phyloP scores from a whole-genome alignment of 1,140 invertebrate species.

The Drosophila novamexicana region DNA sequence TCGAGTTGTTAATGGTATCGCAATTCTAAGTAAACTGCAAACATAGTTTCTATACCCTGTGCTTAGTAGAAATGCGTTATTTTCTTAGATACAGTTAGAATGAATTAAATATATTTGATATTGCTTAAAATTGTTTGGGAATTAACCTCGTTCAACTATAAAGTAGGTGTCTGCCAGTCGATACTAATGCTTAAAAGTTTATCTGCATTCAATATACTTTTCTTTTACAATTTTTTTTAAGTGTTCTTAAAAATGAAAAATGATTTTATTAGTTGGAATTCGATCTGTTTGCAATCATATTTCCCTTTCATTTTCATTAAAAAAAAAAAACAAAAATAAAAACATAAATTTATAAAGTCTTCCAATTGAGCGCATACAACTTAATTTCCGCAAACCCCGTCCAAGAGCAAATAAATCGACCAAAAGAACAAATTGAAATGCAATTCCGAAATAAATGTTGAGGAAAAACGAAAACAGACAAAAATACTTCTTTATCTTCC shows the following conservation, averaged over 20 bases:
- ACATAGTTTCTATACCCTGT: too few relatives aligned
- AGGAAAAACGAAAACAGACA: background rate
- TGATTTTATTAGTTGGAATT: too few relatives aligned
- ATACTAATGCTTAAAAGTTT: too few relatives aligned
- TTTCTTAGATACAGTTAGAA: too few relatives aligned
- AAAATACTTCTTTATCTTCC: background rate
- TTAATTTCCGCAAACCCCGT: conserved; percentile 63
- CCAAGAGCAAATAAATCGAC: conserved; percentile 8
- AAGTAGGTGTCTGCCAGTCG: too few relatives aligned
- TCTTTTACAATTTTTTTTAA: background rate
- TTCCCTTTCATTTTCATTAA: too few relatives aligned
- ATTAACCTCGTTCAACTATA: too few relatives aligned
- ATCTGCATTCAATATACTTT: background rate
- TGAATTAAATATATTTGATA: too few relatives aligned
- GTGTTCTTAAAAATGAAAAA: background rate
- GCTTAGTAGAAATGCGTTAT: too few relatives aligned
- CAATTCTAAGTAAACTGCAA: too few relatives aligned
- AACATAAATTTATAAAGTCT: background rate
- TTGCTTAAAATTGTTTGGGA: too few relatives aligned
- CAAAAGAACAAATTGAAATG: conserved; percentile 58
- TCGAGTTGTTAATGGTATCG: conserved; percentile 10
- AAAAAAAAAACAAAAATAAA: too few relatives aligned
- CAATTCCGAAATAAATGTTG: conserved; percentile 42
- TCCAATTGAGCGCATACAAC: conserved; percentile 33
- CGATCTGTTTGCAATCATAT: background rate